A percentile compares a stretch with the other conserved stretches of the same genome.
phyloP scores from a whole-genome alignment of 2,113 vertebrate genomes.

The Progne subis region DNA sequence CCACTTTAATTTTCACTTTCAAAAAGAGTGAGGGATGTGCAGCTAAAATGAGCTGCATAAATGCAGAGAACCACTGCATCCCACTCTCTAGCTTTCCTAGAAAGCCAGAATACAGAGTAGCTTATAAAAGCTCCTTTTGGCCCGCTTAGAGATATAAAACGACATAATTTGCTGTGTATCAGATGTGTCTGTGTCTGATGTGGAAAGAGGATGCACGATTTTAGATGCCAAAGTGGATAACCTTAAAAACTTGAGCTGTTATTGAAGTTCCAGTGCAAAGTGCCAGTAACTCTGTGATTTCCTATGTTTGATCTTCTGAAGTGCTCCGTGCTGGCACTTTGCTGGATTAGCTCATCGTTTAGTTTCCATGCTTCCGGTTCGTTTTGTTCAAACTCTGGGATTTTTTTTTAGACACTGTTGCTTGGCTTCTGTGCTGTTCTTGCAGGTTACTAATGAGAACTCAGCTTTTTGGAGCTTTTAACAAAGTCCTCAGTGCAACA shows the following conservation, averaged over 20 bases:
- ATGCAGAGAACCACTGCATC: not conserved
- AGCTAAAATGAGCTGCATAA: not conserved
- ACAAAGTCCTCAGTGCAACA: not conserved
- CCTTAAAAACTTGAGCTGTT: slow-evolving; percentile 13
- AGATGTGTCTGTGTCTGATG: not conserved
- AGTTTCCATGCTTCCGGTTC: not conserved
- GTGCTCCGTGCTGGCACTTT: not conserved
- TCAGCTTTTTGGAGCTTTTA: not conserved
- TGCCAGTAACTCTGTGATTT: not conserved
- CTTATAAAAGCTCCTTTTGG: not conserved
- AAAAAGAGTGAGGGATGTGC: not conserved
- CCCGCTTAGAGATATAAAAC: not conserved
- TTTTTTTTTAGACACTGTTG: not conserved
- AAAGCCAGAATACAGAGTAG: not conserved
- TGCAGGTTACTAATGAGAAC: slow-evolving; percentile 31
- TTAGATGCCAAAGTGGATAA: slow-evolving; percentile 3
- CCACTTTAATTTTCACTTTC: not conserved
- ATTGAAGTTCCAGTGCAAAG: slow-evolving; percentile 4
- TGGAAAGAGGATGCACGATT: not conserved
- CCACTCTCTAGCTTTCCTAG: not conserved
- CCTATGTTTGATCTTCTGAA: not conserved
- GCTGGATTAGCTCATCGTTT: slow-evolving; percentile 46
- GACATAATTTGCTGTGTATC: not conserved
- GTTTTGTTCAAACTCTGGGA: not conserved
- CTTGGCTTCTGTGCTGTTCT: not conserved